Base-by-base conservation (phyloP, 1,140 invertebrate genomes). In the Nomia melanderi region DNA sequence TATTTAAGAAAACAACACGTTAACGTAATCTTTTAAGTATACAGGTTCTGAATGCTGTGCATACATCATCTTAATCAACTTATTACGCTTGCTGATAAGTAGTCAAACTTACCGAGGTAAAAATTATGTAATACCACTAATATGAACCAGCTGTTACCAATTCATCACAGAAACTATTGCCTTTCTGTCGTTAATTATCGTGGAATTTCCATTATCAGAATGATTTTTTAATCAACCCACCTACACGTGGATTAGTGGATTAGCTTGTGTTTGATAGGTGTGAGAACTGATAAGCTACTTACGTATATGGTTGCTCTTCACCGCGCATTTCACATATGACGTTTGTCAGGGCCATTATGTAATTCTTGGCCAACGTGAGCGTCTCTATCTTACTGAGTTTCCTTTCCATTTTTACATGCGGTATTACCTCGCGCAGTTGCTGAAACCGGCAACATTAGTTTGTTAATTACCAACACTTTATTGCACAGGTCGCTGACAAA, bases 351-450 rank as follows among this genome's bases (percentile, higher is more conserved):
- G 97, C 97, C 94, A 97, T 97, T 88, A 97, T 97, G 91, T 97
- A 97, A 93, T 97, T 97, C 92, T 97, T 97, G 82, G 97, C 97
- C 88, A 97, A 91, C 20, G 96, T 97, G 23, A 97, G 91, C 14
- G 97, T 97, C 91, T 97, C 97, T 79, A 97, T 97, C 93, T 97
- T 97, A 64, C 96, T 96, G 78, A 97, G 92, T 84, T 96, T 96
- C 73, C 96, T 93, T 87, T 97, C 96, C 93, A 96, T 95, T 90
- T 96, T 96, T 63, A 97, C 96, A 83, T 97, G 96, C 1, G 97
- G 97, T 86, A 97, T 97, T 8, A 97, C 97, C 91, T 97, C 96
- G 72, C 96, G 93, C 50, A 98, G 92, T 88, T 95, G 96, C 94
- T 96, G 93, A 66, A 90, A 93, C 81, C 65, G 60, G 80, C 50